These are phyloP conservation scores for Sinotaia quadrata DNA, from an alignment of 2,888 invertebrate species.

Conservation along the genomic window DNA sequence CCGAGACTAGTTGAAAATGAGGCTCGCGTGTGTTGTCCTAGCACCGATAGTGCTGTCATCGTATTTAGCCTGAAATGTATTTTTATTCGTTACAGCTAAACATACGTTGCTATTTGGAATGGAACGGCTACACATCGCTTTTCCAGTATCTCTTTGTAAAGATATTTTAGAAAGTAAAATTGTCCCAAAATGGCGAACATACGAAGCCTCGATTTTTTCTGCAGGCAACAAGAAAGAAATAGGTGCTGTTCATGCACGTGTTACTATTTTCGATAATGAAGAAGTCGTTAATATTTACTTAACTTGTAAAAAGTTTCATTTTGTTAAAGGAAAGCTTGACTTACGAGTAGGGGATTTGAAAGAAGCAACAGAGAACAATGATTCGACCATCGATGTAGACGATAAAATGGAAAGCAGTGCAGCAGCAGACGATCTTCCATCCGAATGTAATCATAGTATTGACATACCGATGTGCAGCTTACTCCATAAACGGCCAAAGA, in stretches of 20 bases:
- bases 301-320: neutral
- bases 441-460: neutral
- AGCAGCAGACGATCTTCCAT: neutral
- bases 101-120: neutral
- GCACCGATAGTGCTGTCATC: too few relatives aligned
- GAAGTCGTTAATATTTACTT: conserved; percentile 3
- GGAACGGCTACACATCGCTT: neutral
- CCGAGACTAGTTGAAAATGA: too few relatives aligned
- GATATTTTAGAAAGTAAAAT: conserved; percentile 4
- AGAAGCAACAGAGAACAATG: too few relatives aligned
- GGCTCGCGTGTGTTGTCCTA: too few relatives aligned
- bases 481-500: too few relatives aligned
- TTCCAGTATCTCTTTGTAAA: conserved; percentile 1
- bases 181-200: neutral
- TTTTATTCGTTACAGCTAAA: too few relatives aligned
- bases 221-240: conserved; percentile 5
- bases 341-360: neutral
- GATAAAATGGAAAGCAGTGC: too few relatives aligned
- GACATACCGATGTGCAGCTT: too few relatives aligned
- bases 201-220: conserved; percentile 19
- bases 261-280: neutral
- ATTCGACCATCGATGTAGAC: too few relatives aligned
- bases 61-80: too few relatives aligned
- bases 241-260: conserved; percentile 5
- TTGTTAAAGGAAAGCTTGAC: neutral